Percentiles rank a stretch among this genome's conserved stretches.
phyloP scores from a whole-genome alignment of 2,888 invertebrate genomes.

The Auanema sp. region DNA sequence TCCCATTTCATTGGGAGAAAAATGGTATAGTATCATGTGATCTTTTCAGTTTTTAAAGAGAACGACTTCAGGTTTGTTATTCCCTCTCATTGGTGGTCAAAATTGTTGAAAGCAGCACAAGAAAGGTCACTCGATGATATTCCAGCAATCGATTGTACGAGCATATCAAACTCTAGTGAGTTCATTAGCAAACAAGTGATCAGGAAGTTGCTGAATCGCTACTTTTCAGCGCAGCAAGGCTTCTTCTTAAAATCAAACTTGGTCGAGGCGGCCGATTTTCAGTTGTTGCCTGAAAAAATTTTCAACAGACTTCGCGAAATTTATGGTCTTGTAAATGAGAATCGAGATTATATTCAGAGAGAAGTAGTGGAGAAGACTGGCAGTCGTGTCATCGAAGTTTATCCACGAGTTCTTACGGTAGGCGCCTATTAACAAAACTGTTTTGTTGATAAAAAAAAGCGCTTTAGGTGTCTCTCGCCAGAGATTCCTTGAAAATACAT shows the following conservation, averaged over 20 bases:
- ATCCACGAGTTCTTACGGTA: slow-evolving; percentile 50
- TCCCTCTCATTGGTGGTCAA: slow-evolving; percentile 44
- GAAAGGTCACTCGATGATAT: slow-evolving; percentile 35
- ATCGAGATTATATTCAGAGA: slow-evolving; percentile 45
- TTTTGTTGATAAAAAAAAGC: slow-evolving; percentile 3
- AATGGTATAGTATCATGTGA: slow-evolving; percentile 27
- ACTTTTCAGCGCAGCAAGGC: slow-evolving; percentile 18
- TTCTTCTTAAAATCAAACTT: slow-evolving; percentile 32
- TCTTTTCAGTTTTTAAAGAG: background rate
- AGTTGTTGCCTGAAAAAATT: slow-evolving; percentile 35
- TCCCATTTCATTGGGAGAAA: slow-evolving; percentile 23
- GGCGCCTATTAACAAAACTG: background rate
- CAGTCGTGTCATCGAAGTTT: slow-evolving; percentile 39
- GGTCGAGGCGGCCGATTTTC: slow-evolving; percentile 42
- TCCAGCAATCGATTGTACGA: slow-evolving; percentile 34
- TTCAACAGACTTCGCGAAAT: slow-evolving; percentile 24
- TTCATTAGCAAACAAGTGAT: slow-evolving; percentile 9
- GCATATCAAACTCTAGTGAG: slow-evolving; percentile 28
- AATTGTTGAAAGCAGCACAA: slow-evolving; percentile 25
- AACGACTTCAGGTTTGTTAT: slow-evolving; percentile 41
- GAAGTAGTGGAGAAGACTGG: slow-evolving; percentile 34
- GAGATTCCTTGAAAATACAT: slow-evolving; percentile 20
- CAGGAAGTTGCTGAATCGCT: background rate
- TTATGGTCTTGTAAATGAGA: slow-evolving; percentile 39
- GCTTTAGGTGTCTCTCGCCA: slow-evolving; percentile 32